Conservation (phyloP, 2,888 invertebrate genomes). For the Ptilodon capucinus region DNA sequence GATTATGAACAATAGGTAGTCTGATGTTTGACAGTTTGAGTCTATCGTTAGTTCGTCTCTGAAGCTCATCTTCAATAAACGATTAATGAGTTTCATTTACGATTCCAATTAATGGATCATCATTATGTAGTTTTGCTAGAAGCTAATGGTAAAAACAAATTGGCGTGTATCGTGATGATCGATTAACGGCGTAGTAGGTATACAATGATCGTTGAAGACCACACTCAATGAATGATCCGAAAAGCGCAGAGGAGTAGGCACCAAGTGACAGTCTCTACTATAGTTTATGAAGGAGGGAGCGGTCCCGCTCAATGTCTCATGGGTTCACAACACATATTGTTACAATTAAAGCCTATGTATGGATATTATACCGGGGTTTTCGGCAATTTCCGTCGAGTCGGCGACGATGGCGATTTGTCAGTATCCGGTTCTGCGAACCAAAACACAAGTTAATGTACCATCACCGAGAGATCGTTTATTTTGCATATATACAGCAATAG, state of each 20-base stretch:
- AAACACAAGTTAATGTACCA: constrained; percentile 61
- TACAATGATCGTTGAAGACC: constrained; percentile 49
- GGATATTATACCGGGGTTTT: constrained; percentile 97
- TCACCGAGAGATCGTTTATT: constrained; percentile 22
- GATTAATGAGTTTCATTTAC: constrained; percentile 31
- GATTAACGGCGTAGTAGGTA: constrained; percentile 49
- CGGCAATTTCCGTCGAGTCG: constrained; percentile 96
- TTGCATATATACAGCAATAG: constrained; percentile 3
- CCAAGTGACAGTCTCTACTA: constrained; percentile 79
- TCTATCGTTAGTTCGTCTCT: constrained; percentile 30
- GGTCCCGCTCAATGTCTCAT: constrained; percentile 66
- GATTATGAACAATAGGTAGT: constrained; percentile 8
- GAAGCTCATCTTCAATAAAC: constrained; percentile 34
- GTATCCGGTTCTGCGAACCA: constrained; percentile 89
- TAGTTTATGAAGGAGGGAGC: constrained; percentile 68
- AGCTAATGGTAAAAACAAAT: constrained; percentile 7
- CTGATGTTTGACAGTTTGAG: constrained; percentile 13
- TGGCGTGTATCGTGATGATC: constrained; percentile 40
- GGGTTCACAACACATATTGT: constrained; percentile 83
- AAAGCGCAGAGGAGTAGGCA: constrained; percentile 78
- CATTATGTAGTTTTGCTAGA: constrained; percentile 10
- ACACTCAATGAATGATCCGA: constrained; percentile 58
- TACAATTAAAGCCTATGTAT: constrained; percentile 80
- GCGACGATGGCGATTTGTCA: constrained; percentile 94
- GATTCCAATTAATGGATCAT: constrained; percentile 52